Conservation (phyloP, 1,140 invertebrate species). For the Hyphantria cunea region DNA sequence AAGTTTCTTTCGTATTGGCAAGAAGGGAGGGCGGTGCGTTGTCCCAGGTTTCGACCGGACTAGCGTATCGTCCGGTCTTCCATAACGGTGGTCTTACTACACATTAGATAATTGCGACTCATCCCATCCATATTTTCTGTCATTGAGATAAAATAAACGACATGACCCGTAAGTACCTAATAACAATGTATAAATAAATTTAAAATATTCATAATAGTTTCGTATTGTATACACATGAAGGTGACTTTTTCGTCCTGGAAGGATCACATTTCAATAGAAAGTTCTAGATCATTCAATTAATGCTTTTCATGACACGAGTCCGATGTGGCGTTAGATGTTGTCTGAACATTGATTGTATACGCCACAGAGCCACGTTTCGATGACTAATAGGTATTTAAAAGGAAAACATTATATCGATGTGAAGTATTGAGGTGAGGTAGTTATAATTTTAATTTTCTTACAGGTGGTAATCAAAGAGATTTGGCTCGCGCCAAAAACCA, state of each 20-base stretch:
- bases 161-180: constrained; percentile 73
- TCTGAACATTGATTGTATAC: constrained; percentile 29
- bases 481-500: constrained; percentile 91
- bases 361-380: constrained; percentile 1
- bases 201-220: background rate
- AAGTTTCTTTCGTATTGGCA: constrained; percentile 64
- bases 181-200: background rate
- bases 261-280: constrained; percentile 44
- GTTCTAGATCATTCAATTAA: constrained; percentile 48
- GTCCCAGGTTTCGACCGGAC: constrained; percentile 78
- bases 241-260: constrained; percentile 9
- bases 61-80: constrained; percentile 77
- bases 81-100: constrained; percentile 31
- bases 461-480: constrained; percentile 93
- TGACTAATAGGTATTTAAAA: background rate
- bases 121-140: constrained; percentile 40
- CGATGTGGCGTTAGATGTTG: constrained; percentile 32
- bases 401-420: background rate
- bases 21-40: constrained; percentile 75
- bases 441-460: constrained; percentile 37
- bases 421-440: background rate
- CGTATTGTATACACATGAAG: background rate
- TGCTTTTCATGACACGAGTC: constrained; percentile 40
- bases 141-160: constrained; percentile 35
- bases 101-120: constrained; percentile 33